phyloP scores from a whole-genome alignment of 2,797 vertebrate species.

The Coccyzus lansbergi region DNA sequence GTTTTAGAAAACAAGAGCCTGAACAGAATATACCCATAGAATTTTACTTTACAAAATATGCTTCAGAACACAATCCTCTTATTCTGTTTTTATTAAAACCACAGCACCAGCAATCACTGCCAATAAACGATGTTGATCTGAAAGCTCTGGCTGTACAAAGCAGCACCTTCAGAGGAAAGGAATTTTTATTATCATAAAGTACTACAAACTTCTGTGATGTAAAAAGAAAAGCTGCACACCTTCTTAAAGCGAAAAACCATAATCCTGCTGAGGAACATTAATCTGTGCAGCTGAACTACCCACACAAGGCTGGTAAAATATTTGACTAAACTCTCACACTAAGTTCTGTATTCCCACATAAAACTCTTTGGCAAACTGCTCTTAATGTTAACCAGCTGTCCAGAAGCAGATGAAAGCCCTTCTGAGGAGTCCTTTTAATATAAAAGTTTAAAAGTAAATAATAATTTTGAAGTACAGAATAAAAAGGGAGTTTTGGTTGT shows the following conservation, averaged over 20 bases:
- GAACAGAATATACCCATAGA: neutral
- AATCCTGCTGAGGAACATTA: conserved; percentile 26
- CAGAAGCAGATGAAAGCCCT: conserved; percentile 15
- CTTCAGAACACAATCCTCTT: conserved; percentile 14
- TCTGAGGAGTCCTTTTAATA: conserved; percentile 26
- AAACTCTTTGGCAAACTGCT: conserved; percentile 39
- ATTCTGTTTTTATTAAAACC: conserved; percentile 38
- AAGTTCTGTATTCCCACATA: neutral
- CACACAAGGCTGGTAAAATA: conserved; percentile 25
- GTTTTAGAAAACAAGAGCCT: neutral
- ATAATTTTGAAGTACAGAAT: neutral
- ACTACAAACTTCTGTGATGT: neutral
- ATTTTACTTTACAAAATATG: neutral
- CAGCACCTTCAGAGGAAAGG: neutral
- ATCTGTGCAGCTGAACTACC: neutral
- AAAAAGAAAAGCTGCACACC: neutral
- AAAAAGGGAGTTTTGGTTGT: neutral
- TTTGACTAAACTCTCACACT: conserved; percentile 45
- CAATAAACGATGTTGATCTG: conserved; percentile 11
- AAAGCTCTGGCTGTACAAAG: neutral
- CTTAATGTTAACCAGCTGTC: conserved; percentile 54
- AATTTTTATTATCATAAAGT: conserved; percentile 17
- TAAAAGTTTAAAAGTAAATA: conserved; percentile 38
- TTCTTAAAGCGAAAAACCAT: neutral
- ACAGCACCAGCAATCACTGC: neutral